Evolutionary conservation across 1,140 invertebrate genomes (phyloP).

Genomic region (Ladona fulva): DNA sequence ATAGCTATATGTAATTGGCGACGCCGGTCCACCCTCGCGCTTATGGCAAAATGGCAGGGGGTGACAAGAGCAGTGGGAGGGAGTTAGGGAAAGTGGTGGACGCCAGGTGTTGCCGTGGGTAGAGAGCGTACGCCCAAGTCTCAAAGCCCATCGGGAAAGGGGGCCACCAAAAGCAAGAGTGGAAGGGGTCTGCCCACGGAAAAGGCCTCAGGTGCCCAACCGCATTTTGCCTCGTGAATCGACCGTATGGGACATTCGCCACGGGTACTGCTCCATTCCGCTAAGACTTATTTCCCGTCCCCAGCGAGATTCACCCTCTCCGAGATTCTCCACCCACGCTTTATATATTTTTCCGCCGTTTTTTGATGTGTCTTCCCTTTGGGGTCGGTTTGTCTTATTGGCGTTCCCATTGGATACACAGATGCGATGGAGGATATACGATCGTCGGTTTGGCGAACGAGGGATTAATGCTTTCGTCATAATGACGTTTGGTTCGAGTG

Average conservation of each 20-base stretch:
- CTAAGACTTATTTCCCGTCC: background rate
- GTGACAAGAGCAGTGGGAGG: background rate
- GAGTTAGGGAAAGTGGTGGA: background rate
- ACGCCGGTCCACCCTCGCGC: background rate
- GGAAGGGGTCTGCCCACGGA: no score
- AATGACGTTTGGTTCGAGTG: background rate
- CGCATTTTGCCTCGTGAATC: background rate
- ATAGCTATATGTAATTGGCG: no score
- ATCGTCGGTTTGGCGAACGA: background rate
- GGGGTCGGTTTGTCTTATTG: no score
- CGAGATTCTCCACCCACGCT: background rate
- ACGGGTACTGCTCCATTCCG: background rate
- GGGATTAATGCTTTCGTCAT: background rate
- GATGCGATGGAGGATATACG: no score
- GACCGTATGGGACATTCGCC: background rate
- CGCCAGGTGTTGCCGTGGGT: no score
- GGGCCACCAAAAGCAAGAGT: no score
- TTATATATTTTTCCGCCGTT: background rate
- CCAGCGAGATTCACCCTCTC: background rate
- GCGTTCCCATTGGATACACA: no score
- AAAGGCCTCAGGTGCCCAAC: background rate
- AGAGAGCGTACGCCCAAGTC: no score
- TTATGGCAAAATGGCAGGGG: background rate
- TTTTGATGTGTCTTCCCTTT: background rate
- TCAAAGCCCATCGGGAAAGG: no score